These are phyloP conservation scores for Hemichromis elongatus DNA, from an alignment of 2,113 vertebrate genomes.

Conservation along the genomic window DNA sequence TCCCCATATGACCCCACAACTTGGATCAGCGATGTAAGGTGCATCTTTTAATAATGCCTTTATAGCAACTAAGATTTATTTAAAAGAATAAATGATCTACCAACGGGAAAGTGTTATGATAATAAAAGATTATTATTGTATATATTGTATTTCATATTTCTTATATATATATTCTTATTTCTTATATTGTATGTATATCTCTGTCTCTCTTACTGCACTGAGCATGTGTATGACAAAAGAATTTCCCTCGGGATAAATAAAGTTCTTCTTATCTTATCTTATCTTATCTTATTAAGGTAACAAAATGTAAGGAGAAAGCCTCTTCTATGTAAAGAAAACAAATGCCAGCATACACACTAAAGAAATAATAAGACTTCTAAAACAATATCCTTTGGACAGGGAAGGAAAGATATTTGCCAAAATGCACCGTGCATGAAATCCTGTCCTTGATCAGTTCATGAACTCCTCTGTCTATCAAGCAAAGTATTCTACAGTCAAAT, in stretches of 20 bases:
- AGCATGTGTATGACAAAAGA: no score
- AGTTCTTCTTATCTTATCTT: no score
- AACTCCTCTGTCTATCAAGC: background rate
- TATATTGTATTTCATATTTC: no score
- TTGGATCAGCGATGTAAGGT: background rate
- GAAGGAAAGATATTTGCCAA: background rate
- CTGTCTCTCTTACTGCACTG: no score
- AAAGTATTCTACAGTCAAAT: background rate
- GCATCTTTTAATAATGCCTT: background rate
- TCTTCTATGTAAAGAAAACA: background rate
- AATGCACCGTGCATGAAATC: background rate
- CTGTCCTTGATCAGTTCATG: background rate
- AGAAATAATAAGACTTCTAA: background rate
- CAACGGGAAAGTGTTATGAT: background rate
- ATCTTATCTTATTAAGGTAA: no score
- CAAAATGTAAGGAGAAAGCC: background rate
- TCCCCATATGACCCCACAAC: background rate
- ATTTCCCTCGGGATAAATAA: no score
- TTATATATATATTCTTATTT: no score
- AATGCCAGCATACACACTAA: background rate
- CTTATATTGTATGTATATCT: no score
- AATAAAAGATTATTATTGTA: no score
- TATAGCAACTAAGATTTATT: background rate
- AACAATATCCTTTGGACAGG: background rate
- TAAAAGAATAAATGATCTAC: background rate